Percentiles rank a stretch among this genome's conserved stretches.
These are phyloP conservation scores for Caerostris darwini DNA, from an alignment of 1,140 invertebrate species.

Conservation along the genomic window DNA sequence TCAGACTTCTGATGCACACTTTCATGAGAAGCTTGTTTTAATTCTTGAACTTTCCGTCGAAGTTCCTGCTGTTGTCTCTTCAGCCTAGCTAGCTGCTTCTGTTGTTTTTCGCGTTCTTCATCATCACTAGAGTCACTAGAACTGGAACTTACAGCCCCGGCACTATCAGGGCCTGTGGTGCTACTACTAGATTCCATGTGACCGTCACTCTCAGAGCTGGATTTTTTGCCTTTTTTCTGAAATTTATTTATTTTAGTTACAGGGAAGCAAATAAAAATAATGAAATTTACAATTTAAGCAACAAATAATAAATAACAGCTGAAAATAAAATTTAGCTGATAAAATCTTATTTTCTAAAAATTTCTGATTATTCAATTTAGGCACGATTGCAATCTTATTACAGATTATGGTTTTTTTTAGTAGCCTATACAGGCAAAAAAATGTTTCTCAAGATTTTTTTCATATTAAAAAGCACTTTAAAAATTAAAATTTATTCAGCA, in stretches of 20 bases:
- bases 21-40: constrained; percentile 74
- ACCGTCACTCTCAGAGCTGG: constrained; percentile 72
- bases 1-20: constrained; percentile 70
- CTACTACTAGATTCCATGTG: constrained; percentile 68
- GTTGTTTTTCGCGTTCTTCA: constrained; percentile 72
- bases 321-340: too few species aligned
- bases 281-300: too few species aligned
- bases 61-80: constrained; percentile 77
- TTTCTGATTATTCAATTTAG: too few species aligned
- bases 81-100: constrained; percentile 62
- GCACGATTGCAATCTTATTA: too few species aligned
- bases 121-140: constrained; percentile 62
- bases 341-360: too few species aligned
- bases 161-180: constrained; percentile 49
- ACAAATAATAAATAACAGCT: too few species aligned
- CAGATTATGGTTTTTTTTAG: too few species aligned
- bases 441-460: too few species aligned
- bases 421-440: too few species aligned
- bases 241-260: constrained; percentile 49
- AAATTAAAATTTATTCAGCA: too few species aligned
- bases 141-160: constrained; percentile 48
- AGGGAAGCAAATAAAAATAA: constrained; percentile 31
- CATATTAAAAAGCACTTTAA: too few species aligned
- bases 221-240: constrained; percentile 73
- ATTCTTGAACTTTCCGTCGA: constrained; percentile 74